Conservation (phyloP, 1,140 invertebrate species). For the Cecropterus lyciades region DNA sequence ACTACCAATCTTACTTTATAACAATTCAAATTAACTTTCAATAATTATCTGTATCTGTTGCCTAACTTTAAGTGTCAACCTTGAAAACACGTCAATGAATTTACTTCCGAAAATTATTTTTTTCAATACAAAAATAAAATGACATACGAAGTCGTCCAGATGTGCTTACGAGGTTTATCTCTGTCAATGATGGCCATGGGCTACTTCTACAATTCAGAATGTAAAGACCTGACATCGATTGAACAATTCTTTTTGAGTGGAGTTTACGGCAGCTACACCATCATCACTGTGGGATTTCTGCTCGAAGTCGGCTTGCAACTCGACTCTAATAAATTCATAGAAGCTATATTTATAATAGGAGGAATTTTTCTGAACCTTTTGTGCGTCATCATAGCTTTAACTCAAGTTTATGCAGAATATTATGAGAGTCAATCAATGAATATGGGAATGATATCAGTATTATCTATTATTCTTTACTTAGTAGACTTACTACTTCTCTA, state of each 20-base stretch:
- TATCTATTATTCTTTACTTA: conserved; percentile 46
- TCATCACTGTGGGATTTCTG: conserved; percentile 55
- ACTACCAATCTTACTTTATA: too few species aligned
- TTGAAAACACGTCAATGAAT: too few species aligned
- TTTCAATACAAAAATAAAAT: conserved; percentile 34
- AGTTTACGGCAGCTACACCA: conserved; percentile 53
- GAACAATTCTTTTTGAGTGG: conserved; percentile 58
- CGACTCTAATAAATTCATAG: conserved; percentile 47
- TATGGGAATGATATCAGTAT: conserved; percentile 47
- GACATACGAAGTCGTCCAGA: conserved; percentile 53
- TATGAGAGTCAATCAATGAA: conserved; percentile 46
- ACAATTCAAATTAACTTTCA: too few species aligned
- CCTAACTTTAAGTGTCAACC: too few species aligned
- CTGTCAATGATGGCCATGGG: conserved; percentile 48
- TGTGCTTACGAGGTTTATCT: conserved; percentile 54
- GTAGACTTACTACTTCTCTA: conserved; percentile 46
- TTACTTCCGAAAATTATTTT: neutral
- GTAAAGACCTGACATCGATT: conserved; percentile 40
- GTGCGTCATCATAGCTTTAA: conserved; percentile 44
- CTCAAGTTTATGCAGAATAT: conserved; percentile 43
- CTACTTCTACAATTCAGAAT: conserved; percentile 57
- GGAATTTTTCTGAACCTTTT: conserved; percentile 49
- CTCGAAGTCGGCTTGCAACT: conserved; percentile 56
- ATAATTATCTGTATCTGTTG: too few species aligned
- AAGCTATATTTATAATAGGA: conserved; percentile 43